Conservation (phyloP, 2,888 invertebrate species). For the Anorthoa munda region DNA sequence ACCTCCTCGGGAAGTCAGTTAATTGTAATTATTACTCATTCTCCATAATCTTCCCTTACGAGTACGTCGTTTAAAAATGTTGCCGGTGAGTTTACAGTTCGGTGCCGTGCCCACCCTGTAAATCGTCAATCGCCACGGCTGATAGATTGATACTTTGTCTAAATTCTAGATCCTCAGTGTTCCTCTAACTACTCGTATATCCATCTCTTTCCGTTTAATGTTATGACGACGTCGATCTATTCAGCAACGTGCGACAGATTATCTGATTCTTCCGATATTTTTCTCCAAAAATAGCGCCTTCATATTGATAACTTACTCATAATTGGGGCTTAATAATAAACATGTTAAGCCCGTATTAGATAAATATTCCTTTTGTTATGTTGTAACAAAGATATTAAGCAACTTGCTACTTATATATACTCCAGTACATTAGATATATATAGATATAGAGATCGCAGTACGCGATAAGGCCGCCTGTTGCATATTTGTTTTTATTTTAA, state of each 20-base stretch:
- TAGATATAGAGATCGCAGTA: too few relatives aligned
- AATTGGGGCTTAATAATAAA: neutral
- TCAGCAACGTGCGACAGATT: neutral
- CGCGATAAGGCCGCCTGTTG: too few relatives aligned
- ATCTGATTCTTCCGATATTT: neutral
- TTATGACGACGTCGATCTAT: neutral
- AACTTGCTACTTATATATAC: neutral
- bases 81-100: too few relatives aligned
- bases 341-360: neutral
- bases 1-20: too few relatives aligned
- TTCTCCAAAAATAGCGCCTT: slow-evolving; percentile 9
- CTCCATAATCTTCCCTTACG: too few relatives aligned
- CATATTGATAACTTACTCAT: neutral
- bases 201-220: neutral
- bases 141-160: too few relatives aligned
- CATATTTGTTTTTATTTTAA: too few relatives aligned
- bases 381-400: slow-evolving; percentile 9
- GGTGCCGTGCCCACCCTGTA: too few relatives aligned
- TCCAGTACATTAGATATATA: neutral
- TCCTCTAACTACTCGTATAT: neutral
- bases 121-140: too few relatives aligned
- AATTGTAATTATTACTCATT: too few relatives aligned
- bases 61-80: too few relatives aligned
- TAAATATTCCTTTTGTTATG: slow-evolving; percentile 11
- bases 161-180: too few relatives aligned